Conservation (phyloP, 1,140 invertebrate species). For the Lycorma delicatula region DNA sequence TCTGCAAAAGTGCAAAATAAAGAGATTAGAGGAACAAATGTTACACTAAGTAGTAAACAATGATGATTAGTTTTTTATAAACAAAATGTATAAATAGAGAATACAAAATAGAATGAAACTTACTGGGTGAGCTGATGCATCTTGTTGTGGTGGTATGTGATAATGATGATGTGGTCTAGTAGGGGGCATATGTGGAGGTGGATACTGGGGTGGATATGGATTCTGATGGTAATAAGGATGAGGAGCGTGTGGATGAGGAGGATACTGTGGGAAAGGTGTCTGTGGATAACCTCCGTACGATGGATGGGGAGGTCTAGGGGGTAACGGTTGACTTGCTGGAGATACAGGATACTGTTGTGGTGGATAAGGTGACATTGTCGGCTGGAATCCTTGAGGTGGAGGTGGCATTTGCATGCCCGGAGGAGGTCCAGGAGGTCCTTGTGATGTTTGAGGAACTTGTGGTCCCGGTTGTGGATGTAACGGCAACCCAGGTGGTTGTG, state of each 20-base stretch:
- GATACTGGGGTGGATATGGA: constrained; percentile 49
- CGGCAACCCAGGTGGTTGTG: background rate
- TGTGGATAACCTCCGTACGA: constrained; percentile 42
- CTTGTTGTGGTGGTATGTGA: constrained; percentile 18
- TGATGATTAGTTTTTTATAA: too few relatives aligned
- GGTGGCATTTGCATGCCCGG: constrained; percentile 20
- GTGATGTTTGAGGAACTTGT: background rate
- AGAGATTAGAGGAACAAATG: too few relatives aligned
- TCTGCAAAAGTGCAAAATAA: too few relatives aligned
- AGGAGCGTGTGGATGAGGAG: constrained; percentile 38
- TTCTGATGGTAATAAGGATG: constrained; percentile 47
- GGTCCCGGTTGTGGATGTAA: background rate
- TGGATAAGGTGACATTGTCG: constrained; percentile 26
- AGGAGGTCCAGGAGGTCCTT: background rate
- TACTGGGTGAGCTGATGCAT: too few relatives aligned
- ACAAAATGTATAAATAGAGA: too few relatives aligned
- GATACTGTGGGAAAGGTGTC: constrained; percentile 48
- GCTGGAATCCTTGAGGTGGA: constrained; percentile 32
- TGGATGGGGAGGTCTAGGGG: constrained; percentile 45
- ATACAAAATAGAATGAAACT: too few relatives aligned
- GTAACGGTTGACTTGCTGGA: constrained; percentile 33
- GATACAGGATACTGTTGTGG: constrained; percentile 34
- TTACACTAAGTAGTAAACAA: too few relatives aligned
- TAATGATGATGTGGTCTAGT: constrained; percentile 42
- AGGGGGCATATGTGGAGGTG: constrained; percentile 40